Base-by-base conservation (phyloP, 1,140 invertebrate species). In the Drosophila bifasciata region DNA sequence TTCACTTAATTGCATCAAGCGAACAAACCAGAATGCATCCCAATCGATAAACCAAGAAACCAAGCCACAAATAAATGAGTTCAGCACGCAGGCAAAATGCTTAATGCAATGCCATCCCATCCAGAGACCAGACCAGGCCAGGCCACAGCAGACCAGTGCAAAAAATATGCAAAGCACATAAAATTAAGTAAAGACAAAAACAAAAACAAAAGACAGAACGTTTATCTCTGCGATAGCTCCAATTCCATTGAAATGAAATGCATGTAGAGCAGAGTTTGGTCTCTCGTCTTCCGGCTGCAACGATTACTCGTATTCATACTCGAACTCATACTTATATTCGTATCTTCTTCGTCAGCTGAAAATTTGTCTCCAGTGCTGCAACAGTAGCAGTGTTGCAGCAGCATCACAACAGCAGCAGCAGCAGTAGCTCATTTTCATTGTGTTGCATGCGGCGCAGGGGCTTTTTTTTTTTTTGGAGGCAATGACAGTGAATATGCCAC, bases 101-200 rank as follows among this genome's bases (percentile, higher is more conserved):
- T 86, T 88, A 86, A 86, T 86, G 78, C 64, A 53, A 61, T 70
- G n/a, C n/a, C n/a, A n/a, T n/a, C n/a, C n/a, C n/a, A n/a, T n/a
- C n/a, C 50, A 11, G 40, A 51, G 46, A 25, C 32, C 32, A 59
- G 32, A 44, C 25, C 25, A 25, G n/a, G n/a, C n/a, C n/a, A 51
- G 46, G 17, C 32, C 32, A 59, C n/a, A 25, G 13, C 19, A 16
- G 44, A 15, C 28, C 32, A 11, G 32, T 6, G 6, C n/a, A n/a
- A 32, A 72, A 86, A 74, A 69, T 86, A 85, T 85, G 81, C 81
- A 86, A 86, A 80, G 81, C 81, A 88, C 83, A 88, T 88, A 88
- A 88, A 88, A 88, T 88, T 69, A 88, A 88, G 75, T 41, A 86
- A 78, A 70, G 77, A 70, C 66, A 68, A 85, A 88, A 88, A 70